phyloP scores from a whole-genome alignment of 2,113 vertebrate species.

The Clarias magur region DNA sequence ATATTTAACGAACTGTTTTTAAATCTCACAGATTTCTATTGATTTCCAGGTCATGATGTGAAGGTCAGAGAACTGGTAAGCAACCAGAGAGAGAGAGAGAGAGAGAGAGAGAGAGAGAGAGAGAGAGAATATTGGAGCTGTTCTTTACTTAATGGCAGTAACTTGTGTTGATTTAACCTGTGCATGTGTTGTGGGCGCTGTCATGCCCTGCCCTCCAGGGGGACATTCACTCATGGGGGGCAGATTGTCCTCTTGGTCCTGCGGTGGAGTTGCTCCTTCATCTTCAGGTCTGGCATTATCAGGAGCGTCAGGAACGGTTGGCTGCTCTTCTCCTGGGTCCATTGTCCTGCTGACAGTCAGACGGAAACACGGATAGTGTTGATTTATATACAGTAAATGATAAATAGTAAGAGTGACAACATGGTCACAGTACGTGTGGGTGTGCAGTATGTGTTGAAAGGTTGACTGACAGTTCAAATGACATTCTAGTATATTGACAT shows the following conservation, averaged over 20 bases:
- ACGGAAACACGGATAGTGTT: neutral
- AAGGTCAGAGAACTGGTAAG: neutral
- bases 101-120: too few relatives aligned
- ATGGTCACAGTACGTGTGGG: neutral
- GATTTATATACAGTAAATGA: neutral
- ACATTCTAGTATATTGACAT: too few relatives aligned
- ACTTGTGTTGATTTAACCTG: slow-evolving; percentile 63
- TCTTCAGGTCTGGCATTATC: slow-evolving; percentile 44
- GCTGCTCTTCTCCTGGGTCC: slow-evolving; percentile 45
- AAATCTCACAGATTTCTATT: neutral
- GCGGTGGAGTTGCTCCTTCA: slow-evolving; percentile 27
- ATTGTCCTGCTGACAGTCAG: slow-evolving; percentile 43
- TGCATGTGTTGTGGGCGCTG: slow-evolving; percentile 58
- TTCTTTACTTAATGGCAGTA: neutral
- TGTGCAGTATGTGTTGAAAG: neutral
- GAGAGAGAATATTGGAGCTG: neutral
- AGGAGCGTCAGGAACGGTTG: slow-evolving; percentile 45
- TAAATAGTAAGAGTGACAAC: neutral
- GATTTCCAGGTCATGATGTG: neutral
- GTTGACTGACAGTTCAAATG: neutral
- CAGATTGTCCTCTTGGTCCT: slow-evolving; percentile 15
- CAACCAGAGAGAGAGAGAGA: neutral
- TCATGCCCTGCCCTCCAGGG: slow-evolving; percentile 59
- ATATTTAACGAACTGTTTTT: neutral
- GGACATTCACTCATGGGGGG: slow-evolving; percentile 57